A percentile compares a stretch with the other conserved stretches of the same genome.
Evolutionary conservation across 2,113 vertebrate genomes (phyloP).

Genomic region (Spilogale gracilis): DNA sequence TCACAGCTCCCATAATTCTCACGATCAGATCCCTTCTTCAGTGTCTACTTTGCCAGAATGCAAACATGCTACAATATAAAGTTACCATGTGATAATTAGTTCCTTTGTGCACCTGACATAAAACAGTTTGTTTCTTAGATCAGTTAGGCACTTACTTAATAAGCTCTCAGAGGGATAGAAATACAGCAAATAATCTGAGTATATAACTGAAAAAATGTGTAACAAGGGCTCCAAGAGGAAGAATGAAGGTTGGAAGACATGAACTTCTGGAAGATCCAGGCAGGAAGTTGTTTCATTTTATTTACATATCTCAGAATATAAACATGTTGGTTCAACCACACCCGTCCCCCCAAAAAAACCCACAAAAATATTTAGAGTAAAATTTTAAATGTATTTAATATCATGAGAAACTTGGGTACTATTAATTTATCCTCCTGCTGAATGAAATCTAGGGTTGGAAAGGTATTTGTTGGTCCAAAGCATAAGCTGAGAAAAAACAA

Average conservation of each 20-base stretch:
- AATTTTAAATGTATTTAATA: background rate
- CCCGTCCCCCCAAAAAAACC: background rate
- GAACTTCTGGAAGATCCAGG: background rate
- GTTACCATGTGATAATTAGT: background rate
- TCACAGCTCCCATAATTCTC: background rate
- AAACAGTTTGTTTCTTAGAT: background rate
- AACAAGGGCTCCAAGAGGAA: background rate
- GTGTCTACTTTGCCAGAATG: background rate
- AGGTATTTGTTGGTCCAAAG: background rate
- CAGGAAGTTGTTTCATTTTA: accelerated
- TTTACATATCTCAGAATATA: background rate
- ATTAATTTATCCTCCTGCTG: background rate
- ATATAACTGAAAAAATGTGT: background rate
- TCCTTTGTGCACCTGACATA: background rate
- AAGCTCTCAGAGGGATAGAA: conserved; percentile 9
- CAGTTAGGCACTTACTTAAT: background rate
- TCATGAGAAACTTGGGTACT: background rate
- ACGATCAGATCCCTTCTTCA: background rate
- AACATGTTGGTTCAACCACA: background rate
- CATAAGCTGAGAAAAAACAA: background rate
- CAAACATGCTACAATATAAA: background rate
- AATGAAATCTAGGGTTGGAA: background rate
- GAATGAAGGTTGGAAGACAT: background rate
- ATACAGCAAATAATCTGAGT: background rate
- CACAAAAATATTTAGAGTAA: background rate